These are phyloP conservation scores for Alca torda DNA, from an alignment of 2,797 vertebrate species.

Conservation along the genomic window DNA sequence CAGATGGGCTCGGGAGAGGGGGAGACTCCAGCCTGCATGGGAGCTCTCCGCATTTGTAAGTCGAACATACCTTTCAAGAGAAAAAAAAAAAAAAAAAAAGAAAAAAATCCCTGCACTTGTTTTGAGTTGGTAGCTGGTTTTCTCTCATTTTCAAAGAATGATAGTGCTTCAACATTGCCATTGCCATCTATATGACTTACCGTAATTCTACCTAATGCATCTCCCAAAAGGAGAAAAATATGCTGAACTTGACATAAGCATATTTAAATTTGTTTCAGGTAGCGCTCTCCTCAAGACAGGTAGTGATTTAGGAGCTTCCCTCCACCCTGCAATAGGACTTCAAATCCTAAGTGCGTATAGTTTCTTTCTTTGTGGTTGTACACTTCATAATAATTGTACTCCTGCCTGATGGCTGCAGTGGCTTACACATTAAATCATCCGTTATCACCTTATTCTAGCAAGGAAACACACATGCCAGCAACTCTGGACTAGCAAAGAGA, in stretches of 20 bases:
- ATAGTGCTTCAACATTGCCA: accelerated
- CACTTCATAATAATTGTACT: neutral
- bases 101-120: neutral
- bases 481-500: neutral
- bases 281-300: neutral
- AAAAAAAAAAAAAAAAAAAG: neutral
- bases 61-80: accelerated
- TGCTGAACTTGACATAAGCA: neutral
- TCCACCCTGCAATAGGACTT: neutral
- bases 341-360: neutral
- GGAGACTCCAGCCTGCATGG: neutral
- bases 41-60: neutral
- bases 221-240: neutral
- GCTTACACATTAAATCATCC: neutral
- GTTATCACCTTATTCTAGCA: neutral
- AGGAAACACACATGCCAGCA: neutral
- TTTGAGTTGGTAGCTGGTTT: neutral
- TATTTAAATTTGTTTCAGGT: neutral
- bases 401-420: neutral
- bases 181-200: neutral
- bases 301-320: neutral
- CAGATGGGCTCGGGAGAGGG: neutral
- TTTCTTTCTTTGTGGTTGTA: neutral
- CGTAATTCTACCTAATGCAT: neutral
- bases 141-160: neutral